Evolutionary conservation across 2,113 vertebrate genomes (phyloP).

Genomic region (Eurypyga helias): DNA sequence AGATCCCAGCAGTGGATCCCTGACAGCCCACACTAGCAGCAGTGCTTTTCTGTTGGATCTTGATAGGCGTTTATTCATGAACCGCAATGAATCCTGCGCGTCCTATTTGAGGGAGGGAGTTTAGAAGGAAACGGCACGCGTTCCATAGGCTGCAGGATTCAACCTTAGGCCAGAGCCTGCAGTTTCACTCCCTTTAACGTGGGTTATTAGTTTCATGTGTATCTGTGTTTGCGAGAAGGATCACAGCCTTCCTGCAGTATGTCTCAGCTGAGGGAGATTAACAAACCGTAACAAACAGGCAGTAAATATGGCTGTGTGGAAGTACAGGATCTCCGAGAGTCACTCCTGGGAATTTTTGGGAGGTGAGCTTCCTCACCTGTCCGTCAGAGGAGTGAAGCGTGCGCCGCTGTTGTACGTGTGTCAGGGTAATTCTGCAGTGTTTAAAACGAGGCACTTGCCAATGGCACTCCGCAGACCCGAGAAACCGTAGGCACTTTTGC

Average conservation of each 20-base stretch:
- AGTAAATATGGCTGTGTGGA: not conserved
- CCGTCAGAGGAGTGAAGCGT: not conserved
- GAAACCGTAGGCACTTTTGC: not conserved
- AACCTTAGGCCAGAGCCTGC: not conserved
- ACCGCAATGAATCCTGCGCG: not conserved
- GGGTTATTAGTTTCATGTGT: not conserved
- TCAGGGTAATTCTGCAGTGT: not conserved
- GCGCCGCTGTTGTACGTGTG: rapidly evolving
- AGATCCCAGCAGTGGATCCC: not conserved
- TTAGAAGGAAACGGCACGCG: rapidly evolving
- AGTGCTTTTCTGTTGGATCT: not conserved
- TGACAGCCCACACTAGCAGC: not conserved
- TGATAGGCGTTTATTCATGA: rapidly evolving
- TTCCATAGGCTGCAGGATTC: not conserved
- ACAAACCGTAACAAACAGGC: not conserved
- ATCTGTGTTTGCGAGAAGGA: not conserved
- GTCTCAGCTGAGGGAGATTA: not conserved
- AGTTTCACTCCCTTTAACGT: too few species aligned
- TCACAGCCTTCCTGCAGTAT: not conserved
- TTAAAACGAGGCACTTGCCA: not conserved
- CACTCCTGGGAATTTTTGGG: not conserved
- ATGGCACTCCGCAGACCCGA: rapidly evolving
- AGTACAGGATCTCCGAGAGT: not conserved
- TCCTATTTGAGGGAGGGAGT: not conserved
- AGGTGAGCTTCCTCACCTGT: not conserved